These are phyloP conservation scores for Jaculus jaculus DNA, from an alignment of 2,113 vertebrate species.

Conservation along the genomic window DNA sequence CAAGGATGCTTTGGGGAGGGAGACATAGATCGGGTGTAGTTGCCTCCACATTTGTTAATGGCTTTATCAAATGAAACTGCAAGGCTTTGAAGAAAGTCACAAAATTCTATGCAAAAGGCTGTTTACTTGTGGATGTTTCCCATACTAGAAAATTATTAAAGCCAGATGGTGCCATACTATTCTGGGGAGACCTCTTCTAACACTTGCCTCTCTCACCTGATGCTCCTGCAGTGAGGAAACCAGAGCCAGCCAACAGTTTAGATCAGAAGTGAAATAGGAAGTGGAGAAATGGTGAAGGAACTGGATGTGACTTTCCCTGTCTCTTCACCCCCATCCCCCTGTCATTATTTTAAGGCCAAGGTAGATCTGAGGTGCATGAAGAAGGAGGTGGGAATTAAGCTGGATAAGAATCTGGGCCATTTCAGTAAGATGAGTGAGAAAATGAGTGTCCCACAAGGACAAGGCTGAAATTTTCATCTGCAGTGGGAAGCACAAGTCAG, in stretches of 20 bases:
- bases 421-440: not conserved
- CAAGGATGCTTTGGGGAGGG: not conserved
- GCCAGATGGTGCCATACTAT: not conserved
- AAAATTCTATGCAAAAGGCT: not conserved
- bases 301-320: not conserved
- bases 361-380: not conserved
- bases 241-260: not conserved
- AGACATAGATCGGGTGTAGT: not conserved
- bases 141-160: not conserved
- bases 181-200: not conserved
- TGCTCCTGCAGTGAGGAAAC: not conserved
- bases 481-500: fast-evolving
- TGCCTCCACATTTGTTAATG: not conserved
- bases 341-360: not conserved
- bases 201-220: not conserved
- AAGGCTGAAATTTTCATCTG: not conserved
- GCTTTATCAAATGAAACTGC: not conserved
- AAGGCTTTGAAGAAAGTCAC: not conserved
- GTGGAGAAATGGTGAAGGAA: not conserved
- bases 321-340: not conserved
- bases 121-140: too few relatives aligned
- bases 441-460: not conserved
- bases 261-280: not conserved
- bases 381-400: not conserved
- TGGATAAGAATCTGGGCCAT: not conserved